Conservation (phyloP, 2,888 invertebrate species). For the Diarsia brunnea region DNA sequence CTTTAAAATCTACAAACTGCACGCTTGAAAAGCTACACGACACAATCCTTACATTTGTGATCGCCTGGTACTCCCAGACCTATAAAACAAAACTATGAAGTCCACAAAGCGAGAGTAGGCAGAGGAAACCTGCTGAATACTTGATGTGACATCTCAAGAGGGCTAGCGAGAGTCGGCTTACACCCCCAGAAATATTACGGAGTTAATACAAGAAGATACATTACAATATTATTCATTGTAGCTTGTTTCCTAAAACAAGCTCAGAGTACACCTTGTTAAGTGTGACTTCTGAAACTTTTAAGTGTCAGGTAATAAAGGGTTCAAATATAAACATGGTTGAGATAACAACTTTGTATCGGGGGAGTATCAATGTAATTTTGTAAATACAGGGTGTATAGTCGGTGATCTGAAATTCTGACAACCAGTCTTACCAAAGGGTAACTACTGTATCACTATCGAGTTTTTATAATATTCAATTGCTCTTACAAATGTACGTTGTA, state of each 20-base stretch:
- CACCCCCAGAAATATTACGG: conserved; percentile 31
- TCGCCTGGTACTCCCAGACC: not conserved
- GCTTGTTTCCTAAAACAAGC: not conserved
- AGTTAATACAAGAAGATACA: conserved; percentile 28
- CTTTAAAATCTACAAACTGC: not conserved
- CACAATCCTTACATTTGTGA: not conserved
- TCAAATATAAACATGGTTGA: not conserved
- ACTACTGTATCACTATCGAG: too few species aligned
- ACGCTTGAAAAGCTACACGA: too few species aligned
- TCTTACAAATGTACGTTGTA: too few species aligned
- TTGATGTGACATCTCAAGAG: conserved; percentile 39
- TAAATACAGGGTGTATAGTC: too few species aligned
- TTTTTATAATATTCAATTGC: too few species aligned
- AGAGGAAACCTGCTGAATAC: conserved; percentile 27
- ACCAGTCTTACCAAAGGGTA: too few species aligned
- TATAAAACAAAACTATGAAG: conserved; percentile 18
- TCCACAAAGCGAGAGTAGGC: conserved; percentile 24
- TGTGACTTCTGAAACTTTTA: not conserved
- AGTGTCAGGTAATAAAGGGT: conserved; percentile 2
- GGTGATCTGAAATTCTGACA: too few species aligned
- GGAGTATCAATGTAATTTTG: not conserved
- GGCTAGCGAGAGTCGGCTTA: conserved; percentile 6
- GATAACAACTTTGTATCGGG: not conserved
- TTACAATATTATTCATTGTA: conserved; percentile 28
- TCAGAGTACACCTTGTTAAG: not conserved